These are phyloP conservation scores for Sebastes fasciatus DNA, from an alignment of 2,113 vertebrate species.

Conservation along the genomic window DNA sequence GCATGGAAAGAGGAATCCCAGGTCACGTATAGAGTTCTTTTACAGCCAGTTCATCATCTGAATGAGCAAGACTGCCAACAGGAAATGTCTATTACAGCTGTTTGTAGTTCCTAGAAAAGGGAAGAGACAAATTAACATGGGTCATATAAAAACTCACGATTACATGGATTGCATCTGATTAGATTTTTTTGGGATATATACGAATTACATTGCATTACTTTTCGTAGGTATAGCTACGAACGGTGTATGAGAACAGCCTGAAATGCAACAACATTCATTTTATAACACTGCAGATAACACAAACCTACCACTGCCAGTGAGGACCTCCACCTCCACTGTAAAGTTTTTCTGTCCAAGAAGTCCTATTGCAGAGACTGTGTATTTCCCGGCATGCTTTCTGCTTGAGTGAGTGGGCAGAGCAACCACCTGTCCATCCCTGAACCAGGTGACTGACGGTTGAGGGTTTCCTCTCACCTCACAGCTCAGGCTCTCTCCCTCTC, in stretches of 20 bases:
- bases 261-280: too few relatives aligned
- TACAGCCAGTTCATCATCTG: conserved; percentile 47
- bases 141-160: too few relatives aligned
- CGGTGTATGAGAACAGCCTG: too few relatives aligned
- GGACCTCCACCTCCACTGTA: conserved; percentile 66
- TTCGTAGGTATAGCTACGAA: too few relatives aligned
- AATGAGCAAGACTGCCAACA: conserved; percentile 35
- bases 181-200: too few relatives aligned
- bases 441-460: conserved; percentile 62
- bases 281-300: too few relatives aligned
- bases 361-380: conserved; percentile 45
- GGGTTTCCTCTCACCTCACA: conserved; percentile 72
- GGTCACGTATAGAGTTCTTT: not conserved
- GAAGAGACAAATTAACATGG: not conserved
- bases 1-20: not conserved
- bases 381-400: conserved; percentile 62
- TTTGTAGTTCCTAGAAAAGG: conserved; percentile 55
- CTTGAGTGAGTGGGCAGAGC: conserved; percentile 35
- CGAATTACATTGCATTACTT: too few relatives aligned
- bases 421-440: conserved; percentile 52
- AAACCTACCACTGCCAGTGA: conserved; percentile 55
- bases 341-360: conserved; percentile 32
- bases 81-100: conserved; percentile 13
- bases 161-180: too few relatives aligned
- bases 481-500: conserved; percentile 50